Evolutionary conservation across 2,888 invertebrate species (phyloP).

Genomic region (Sphecodes monilicornis): DNA sequence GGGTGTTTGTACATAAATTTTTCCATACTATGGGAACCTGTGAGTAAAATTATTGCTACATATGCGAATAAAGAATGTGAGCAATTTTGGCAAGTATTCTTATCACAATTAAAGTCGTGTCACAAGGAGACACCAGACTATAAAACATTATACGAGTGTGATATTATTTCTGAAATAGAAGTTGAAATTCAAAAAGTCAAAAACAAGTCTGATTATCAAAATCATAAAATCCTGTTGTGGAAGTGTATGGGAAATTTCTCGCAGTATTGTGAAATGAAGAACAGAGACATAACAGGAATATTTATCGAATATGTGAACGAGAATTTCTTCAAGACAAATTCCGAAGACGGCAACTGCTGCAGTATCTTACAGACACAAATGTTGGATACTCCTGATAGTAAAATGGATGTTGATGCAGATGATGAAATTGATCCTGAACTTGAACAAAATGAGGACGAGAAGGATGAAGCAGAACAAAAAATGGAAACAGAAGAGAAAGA

Average conservation of each 20-base stretch:
- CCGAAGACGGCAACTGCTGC: constrained; percentile 86
- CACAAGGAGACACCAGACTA: constrained; percentile 71
- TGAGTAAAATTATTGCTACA: constrained; percentile 90
- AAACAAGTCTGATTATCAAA: constrained; percentile 89
- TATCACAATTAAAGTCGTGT: constrained; percentile 85
- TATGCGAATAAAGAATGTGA: constrained; percentile 87
- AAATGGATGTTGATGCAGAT: constrained; percentile 49
- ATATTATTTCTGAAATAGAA: constrained; percentile 70
- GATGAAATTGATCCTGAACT: constrained; percentile 80
- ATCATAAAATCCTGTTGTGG: constrained; percentile 93
- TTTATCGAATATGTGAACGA: constrained; percentile 92
- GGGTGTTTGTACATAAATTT: constrained; percentile 95
- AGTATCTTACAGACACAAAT: constrained; percentile 85
- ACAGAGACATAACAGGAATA: constrained; percentile 91
- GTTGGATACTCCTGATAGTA: background rate
- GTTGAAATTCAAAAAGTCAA: constrained; percentile 81
- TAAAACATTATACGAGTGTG: constrained; percentile 68
- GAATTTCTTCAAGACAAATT: constrained; percentile 87
- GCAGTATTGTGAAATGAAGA: constrained; percentile 91
- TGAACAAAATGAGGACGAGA: constrained; percentile 74
- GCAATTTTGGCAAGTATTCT: constrained; percentile 91
- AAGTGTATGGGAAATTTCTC: constrained; percentile 91
- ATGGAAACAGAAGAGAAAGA: constrained; percentile 70
- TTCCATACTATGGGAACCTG: constrained; percentile 94
- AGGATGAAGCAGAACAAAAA: constrained; percentile 76